These are phyloP conservation scores for Ellobium chinense DNA, from an alignment of 2,888 invertebrate genomes.

Conservation along the genomic window DNA sequence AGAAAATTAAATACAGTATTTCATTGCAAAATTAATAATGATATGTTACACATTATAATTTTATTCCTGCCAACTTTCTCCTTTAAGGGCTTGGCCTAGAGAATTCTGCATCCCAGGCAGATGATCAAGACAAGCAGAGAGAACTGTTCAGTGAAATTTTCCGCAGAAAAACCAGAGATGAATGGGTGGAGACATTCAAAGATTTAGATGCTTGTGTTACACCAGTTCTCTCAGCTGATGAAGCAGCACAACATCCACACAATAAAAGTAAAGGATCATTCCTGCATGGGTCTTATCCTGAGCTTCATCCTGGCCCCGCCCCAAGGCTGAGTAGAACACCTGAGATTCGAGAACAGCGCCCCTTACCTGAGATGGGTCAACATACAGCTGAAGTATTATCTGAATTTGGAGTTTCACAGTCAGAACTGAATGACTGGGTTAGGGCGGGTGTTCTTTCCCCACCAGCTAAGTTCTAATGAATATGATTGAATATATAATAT, in stretches of 20 bases:
- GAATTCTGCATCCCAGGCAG: conserved; percentile 82
- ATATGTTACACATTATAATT: too few species aligned
- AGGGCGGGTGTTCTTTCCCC: conserved; percentile 46
- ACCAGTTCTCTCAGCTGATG: conserved; percentile 88
- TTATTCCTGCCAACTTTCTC: too few species aligned
- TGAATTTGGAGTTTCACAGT: conserved; percentile 83
- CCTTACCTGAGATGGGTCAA: conserved; percentile 83
- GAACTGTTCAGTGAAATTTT: conserved; percentile 85
- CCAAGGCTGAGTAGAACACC: conserved; percentile 90
- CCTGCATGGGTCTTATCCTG: conserved; percentile 72
- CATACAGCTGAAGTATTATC: conserved; percentile 85
- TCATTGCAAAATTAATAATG: too few species aligned
- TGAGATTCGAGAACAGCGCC: conserved; percentile 73
- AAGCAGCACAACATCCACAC: conserved; percentile 86
- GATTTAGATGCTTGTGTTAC: conserved; percentile 94
- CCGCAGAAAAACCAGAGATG: conserved; percentile 88
- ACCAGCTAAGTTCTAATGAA: conserved; percentile 17
- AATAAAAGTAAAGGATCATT: conserved; percentile 85
- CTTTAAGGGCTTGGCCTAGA: conserved; percentile 72
- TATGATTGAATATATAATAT: too few species aligned
- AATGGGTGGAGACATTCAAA: conserved; percentile 85
- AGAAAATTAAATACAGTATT: too few species aligned
- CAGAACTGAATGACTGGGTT: conserved; percentile 81
- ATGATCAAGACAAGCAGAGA: conserved; percentile 80
- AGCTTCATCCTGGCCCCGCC: conserved; percentile 85